Evolutionary conservation across 2,888 invertebrate species (phyloP), one percentile per base, ranked within the genome.

Genomic region (Melanotus villosus): DNA sequence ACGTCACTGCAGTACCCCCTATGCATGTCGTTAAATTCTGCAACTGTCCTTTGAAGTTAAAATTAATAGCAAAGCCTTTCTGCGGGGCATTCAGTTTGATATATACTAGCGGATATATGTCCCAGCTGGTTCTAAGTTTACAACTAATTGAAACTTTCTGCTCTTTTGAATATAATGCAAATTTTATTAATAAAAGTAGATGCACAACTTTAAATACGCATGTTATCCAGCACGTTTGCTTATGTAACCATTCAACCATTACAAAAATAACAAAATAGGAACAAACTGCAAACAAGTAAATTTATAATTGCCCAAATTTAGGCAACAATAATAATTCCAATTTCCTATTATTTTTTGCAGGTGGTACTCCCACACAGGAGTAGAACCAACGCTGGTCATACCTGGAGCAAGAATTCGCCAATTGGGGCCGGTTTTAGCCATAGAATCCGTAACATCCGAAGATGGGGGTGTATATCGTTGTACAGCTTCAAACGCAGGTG

Each of bases 401-500:
- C 89, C 90, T 26, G 91, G 91, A 2, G 90, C 91, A 0, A 86
- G 91, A 68, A 88, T 89, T 23, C 87, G 91, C 19, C 87, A 92
- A 50, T 85, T 91, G 0, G 92, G 92, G 0, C 90, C 92, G 0
- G 90, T 92, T 21, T 80, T 92, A 50, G 91, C 91, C 6, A 89
- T 92, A 68, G 92, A 92, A 82, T 90, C 91, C 4, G 91, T 91
- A 9, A 91, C 91, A 0, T 85, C 89, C 12, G 91, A 91, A 79
- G 92, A 92, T 81, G 84, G 89, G 30, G 92, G 92, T 2, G 84
- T 87, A 43, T 92, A 92, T 82, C 88, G 91, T 68, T 92, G 92
- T 81, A 86, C 90, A 1, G 90, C 91, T 1, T 87, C 90, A 36
- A 93, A 92, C 83, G 88, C 90, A 41, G 91, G 90, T 5, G 92